Evolutionary conservation across 1,140 invertebrate genomes (phyloP).

Genomic region (Zophobas morio): DNA sequence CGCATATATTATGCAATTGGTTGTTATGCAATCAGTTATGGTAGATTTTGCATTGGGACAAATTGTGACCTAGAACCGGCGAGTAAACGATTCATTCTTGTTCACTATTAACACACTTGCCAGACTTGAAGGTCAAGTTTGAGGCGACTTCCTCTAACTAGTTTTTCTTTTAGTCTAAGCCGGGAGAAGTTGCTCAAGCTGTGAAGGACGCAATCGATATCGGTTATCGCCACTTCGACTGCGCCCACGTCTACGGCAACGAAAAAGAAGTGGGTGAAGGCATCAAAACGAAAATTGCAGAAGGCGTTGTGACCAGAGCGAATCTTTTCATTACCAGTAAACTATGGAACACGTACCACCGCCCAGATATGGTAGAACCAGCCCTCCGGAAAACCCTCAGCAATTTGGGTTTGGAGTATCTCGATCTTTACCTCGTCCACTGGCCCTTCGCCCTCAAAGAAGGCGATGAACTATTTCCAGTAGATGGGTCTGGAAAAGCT

Average conservation of each 20-base stretch:
- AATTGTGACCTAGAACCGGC: too few relatives aligned
- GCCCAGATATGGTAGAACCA: constrained; percentile 73
- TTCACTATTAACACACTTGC: neutral
- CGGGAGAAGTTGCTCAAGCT: constrained; percentile 76
- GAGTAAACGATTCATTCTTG: too few relatives aligned
- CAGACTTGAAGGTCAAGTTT: neutral
- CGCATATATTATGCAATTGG: neutral
- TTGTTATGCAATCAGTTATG: too few relatives aligned
- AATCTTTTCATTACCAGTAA: constrained; percentile 81
- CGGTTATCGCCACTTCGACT: constrained; percentile 82
- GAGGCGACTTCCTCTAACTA: neutral
- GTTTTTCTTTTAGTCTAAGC: constrained; percentile 45
- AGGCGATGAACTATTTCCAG: constrained; percentile 67
- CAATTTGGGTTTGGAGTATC: constrained; percentile 78
- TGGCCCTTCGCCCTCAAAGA: constrained; percentile 77
- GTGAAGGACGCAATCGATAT: constrained; percentile 82
- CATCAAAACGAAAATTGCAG: constrained; percentile 79
- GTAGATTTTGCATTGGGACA: too few relatives aligned
- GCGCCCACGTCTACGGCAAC: constrained; percentile 80
- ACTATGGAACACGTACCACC: constrained; percentile 79
- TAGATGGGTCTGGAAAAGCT: constrained; percentile 66
- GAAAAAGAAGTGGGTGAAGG: constrained; percentile 87
- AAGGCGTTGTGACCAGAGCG: constrained; percentile 78
- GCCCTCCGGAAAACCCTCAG: constrained; percentile 75
- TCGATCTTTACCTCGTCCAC: constrained; percentile 87